Evolutionary conservation across 2,888 invertebrate genomes (phyloP).

Genomic region (Drosophila setosimentum): DNA sequence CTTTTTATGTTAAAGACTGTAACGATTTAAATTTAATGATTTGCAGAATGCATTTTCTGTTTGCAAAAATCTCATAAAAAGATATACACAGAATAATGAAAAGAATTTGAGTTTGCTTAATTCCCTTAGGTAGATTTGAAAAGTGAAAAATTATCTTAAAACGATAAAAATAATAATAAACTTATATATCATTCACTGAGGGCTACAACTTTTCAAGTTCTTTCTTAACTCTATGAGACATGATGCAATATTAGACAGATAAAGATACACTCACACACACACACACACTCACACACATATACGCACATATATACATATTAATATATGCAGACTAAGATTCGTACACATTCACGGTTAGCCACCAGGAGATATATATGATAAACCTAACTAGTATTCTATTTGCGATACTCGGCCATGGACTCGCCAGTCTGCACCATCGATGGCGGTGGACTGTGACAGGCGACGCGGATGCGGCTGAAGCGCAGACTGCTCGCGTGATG

Average conservation of each 20-base stretch:
- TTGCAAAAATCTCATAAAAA: neutral
- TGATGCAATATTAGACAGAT: constrained; percentile 18
- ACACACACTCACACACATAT: neutral
- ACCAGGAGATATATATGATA: constrained; percentile 5
- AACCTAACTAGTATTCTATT: constrained; percentile 48
- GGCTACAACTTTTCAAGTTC: constrained; percentile 31
- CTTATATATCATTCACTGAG: neutral
- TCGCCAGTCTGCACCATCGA: constrained; percentile 39
- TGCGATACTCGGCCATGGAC: constrained; percentile 81
- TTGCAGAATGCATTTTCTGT: neutral
- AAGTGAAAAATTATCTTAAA: neutral
- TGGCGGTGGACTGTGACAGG: constrained; percentile 81
- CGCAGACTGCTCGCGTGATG: constrained; percentile 58
- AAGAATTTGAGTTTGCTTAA: neutral
- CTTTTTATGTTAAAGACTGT: neutral
- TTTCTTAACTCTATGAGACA: constrained; percentile 19
- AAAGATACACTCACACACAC: neutral
- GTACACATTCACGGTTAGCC: constrained; percentile 35
- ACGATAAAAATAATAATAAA: neutral
- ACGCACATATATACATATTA: constrained; percentile 8
- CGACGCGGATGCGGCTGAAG: constrained; percentile 62
- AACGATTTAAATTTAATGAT: neutral
- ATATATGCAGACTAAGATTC: constrained; percentile 1
- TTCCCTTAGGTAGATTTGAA: neutral
- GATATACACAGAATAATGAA: neutral